phyloP scores from a whole-genome alignment of 2,797 vertebrate genomes.

The Cossypha caffra region DNA sequence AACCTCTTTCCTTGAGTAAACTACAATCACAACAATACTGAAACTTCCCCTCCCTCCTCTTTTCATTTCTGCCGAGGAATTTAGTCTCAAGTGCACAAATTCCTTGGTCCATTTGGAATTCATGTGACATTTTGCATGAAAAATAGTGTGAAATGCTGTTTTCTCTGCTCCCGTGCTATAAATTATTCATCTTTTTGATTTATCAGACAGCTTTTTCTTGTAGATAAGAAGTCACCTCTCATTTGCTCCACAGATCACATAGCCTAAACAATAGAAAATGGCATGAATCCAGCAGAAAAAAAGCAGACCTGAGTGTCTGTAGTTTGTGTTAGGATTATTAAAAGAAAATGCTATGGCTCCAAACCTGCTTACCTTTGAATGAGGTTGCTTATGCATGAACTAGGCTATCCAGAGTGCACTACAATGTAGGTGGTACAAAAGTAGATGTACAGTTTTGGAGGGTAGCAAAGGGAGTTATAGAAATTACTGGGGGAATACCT shows the following conservation, averaged over 20 bases:
- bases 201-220: conserved; percentile 72
- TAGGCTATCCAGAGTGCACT: background rate
- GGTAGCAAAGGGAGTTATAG: background rate
- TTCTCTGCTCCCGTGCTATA: conserved; percentile 61
- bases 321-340: background rate
- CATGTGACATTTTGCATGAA: conserved; percentile 72
- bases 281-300: background rate
- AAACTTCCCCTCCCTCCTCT: background rate
- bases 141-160: conserved; percentile 73
- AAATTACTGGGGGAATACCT: background rate
- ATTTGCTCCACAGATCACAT: conserved; percentile 55
- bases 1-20: conserved; percentile 27
- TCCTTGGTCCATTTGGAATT: conserved; percentile 73
- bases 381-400: background rate
- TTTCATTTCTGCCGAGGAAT: conserved; percentile 11
- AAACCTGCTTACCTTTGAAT: conserved; percentile 1
- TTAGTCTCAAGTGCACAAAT: conserved; percentile 49
- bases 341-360: conserved; percentile 1
- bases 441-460: background rate
- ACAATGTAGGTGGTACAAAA: background rate
- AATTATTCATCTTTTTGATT: conserved; percentile 78
- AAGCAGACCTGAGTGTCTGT: background rate
- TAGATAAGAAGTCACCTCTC: conserved; percentile 74
- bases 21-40: background rate
- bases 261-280: conserved; percentile 62